Conservation (phyloP, 2,888 invertebrate genomes). For the Aleiodes alternator region DNA sequence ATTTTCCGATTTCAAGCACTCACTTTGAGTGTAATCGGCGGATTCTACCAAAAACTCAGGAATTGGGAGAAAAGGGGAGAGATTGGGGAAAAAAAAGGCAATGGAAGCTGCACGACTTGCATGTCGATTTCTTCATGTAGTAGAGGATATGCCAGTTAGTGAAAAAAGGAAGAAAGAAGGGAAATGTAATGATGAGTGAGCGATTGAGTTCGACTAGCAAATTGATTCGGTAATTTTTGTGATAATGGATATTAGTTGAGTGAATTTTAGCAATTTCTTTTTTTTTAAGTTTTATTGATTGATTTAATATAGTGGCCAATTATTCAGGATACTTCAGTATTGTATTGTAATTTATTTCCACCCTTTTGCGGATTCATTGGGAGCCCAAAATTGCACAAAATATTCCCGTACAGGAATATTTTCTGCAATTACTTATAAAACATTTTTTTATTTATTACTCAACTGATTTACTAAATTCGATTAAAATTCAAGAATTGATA, state of each 20-base stretch:
- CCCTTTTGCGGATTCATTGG: no score
- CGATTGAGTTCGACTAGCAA: constrained; percentile 11
- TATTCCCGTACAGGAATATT: no score
- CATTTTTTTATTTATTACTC: no score
- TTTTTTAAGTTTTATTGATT: neutral
- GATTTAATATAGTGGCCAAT: neutral
- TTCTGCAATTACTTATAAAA: no score
- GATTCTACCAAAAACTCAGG: neutral
- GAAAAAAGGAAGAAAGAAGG: constrained; percentile 5
- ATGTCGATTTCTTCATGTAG: constrained; percentile 19
- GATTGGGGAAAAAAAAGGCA: neutral
- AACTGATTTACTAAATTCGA: no score
- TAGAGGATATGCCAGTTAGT: neutral
- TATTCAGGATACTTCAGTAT: no score
- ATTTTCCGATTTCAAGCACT: constrained; percentile 51
- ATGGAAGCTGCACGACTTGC: constrained; percentile 6
- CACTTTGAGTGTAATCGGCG: constrained; percentile 24
- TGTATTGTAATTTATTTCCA: no score
- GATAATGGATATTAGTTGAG: constrained; percentile 17
- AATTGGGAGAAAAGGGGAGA: constrained; percentile 2
- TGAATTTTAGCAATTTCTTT: neutral
- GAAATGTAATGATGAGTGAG: constrained; percentile 12
- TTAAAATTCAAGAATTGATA: no score
- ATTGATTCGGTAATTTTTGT: constrained; percentile 26
- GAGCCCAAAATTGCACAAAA: no score